Evolutionary conservation across 1,140 invertebrate genomes (phyloP), one percentile per base, ranked within the genome.

Genomic region (Pseudomyrmex cubaensis): DNA sequence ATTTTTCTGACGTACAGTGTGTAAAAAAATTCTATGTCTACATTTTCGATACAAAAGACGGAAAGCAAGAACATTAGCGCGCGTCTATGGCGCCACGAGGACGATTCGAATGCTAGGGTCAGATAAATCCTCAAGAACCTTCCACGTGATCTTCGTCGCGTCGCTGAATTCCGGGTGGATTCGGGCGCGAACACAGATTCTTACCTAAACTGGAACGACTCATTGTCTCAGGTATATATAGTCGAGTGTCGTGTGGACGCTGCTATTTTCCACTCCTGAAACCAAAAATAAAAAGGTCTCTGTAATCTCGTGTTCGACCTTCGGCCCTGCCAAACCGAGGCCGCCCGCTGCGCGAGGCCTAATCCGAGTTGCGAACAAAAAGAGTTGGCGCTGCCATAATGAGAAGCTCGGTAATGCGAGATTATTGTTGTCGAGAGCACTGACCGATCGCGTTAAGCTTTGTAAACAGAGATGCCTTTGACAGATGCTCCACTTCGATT

Each of bases 301-400:
- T 25, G 54, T 54, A 56, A 66, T 35, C 44, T 48, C 63, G 62
- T 5, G 61, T 44, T 35, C 35, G 35, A 35, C 46, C 4, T 64
- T 3, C 44, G 22, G 17, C 25, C 48, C 17, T 2, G 50, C 46
- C n/a, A 10, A 35, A 12, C n/a, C 35, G 48, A 17, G 67, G 59
- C 57, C 46, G 12, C 78, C 82, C 69, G 77, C 70, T 76, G 85
- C 17, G 87, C 59, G 8, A 85, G 87, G 80, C 86, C 83, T 91
- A 89, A 92, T 92, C 90, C 90, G 9, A 35, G 35, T 35, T 15
- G 61, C 44, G 70, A 84, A 90, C 86, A 89, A 91, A 89, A 92
- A 90, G 87, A 91, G 87, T 91, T 91, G 86, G 86, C 88, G 86
- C 87, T 78, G 56, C 70, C 61, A 78, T 85, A 87, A 87, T 84